A percentile compares a stretch with the other conserved stretches of the same genome.
phyloP scores from a whole-genome alignment of 2,797 vertebrate genomes.

The Crocodylus rhombifer region DNA sequence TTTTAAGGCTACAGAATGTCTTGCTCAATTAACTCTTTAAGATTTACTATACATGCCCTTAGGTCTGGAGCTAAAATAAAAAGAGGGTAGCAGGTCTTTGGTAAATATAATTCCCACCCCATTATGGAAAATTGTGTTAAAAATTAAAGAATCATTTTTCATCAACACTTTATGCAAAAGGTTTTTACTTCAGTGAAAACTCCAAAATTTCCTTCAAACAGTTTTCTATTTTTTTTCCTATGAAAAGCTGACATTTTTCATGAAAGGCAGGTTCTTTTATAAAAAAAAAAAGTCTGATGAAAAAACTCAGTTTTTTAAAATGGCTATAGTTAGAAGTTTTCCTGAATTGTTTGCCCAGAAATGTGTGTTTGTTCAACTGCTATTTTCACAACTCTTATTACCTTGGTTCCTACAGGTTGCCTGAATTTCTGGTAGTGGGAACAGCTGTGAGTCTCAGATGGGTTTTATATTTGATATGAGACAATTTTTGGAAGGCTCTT shows the following conservation, averaged over 20 bases:
- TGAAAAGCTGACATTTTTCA: neutral
- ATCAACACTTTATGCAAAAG: neutral
- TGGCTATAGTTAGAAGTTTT: neutral
- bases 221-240: neutral
- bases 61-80: accelerated
- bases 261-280: neutral
- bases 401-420: neutral
- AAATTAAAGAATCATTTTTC: neutral
- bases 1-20: neutral
- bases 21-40: neutral
- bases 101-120: neutral
- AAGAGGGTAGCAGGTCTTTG: accelerated
- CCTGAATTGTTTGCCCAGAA: neutral
- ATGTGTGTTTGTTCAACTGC: accelerated
- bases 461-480: conserved; percentile 10
- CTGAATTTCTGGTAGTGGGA: conserved; percentile 2
- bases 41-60: neutral
- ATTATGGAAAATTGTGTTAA: neutral
- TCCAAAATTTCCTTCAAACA: neutral
- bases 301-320: neutral
- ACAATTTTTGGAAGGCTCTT: neutral
- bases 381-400: conserved; percentile 9
- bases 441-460: neutral
- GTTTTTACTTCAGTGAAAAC: neutral
- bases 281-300: neutral